Evolutionary conservation across 1,140 invertebrate species (phyloP).

Genomic region (Drosophila ananassae): DNA sequence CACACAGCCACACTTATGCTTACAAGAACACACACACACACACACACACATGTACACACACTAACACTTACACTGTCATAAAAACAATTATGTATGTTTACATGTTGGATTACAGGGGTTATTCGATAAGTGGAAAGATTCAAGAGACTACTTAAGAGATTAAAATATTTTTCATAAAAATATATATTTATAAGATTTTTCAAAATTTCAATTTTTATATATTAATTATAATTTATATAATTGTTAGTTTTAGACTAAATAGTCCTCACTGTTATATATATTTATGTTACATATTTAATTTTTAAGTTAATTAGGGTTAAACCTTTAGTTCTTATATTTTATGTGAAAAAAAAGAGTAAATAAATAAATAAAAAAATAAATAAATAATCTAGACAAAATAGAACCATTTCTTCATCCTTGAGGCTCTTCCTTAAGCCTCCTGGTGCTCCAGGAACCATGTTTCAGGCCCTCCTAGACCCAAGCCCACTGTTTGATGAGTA

Average conservation of each 20-base stretch:
- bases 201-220: too few species aligned
- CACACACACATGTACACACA: neutral
- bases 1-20: conserved; percentile 13
- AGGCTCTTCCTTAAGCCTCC: neutral
- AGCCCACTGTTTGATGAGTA: conserved; percentile 33
- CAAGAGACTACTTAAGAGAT: neutral
- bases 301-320: too few species aligned
- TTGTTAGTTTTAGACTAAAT: too few species aligned
- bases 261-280: too few species aligned
- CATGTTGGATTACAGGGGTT: conserved; percentile 13
- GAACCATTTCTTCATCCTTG: conserved; percentile 3
- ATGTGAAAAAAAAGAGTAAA: neutral
- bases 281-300: too few species aligned
- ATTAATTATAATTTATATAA: neutral
- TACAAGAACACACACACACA: conserved; percentile 12
- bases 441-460: too few species aligned
- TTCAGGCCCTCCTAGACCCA: too few species aligned
- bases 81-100: conserved; percentile 21
- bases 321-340: too few species aligned
- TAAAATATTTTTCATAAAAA: too few species aligned
- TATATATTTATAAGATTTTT: neutral
- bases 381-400: neutral
- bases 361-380: neutral
- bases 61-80: too few species aligned
- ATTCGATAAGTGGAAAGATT: neutral